Evolutionary conservation across 2,888 invertebrate genomes (phyloP), one percentile per base, ranked within the genome.

Genomic region (Plusia festucae): DNA sequence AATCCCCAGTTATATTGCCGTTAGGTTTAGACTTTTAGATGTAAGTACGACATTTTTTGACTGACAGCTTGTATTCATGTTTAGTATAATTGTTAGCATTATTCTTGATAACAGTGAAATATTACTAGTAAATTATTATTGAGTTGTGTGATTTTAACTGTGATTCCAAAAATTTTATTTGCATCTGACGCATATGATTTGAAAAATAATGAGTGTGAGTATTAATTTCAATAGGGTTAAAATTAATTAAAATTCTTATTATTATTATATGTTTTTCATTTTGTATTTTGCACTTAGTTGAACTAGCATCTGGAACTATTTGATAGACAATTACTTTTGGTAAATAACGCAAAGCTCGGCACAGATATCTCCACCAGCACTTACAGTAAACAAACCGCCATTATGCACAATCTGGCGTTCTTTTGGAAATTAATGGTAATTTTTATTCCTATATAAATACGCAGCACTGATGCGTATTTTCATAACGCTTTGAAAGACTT

Each of bases 141-240:
- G 73, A 80, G 81, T 81, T 79, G 82, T 82, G 85, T 88, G 85
- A 85, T 85, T 82, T 76, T 76, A 65, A 78, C 83, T 83, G 83
- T 83, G 83, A 83, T 83, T 78, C 52, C 67, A 79, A 82, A 40
- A 80, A 71, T 73, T 78, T 75, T 83, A 75, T 78, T 82, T 80
- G 75, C 70, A 69, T 65, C 71, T 70, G 82, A 80, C 77, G 53
- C n/a, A n/a, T n/a, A n/a, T n/a, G 68, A 66, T 62, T 68, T 67
- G 66, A 62, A 46, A 61, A 66, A 64, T 68, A 65, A 69, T 65
- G 73, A 76, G 76, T 80, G 73, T 76, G 76, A 76, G 81, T 84
- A 83, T 82, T 79, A 76, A 77, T 70, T 73, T 74, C 52, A 67
- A 66, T 73, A 80, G 68, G 63, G 61, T 71, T 63, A 77, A 53